A percentile compares a stretch with the other conserved stretches of the same genome.
Evolutionary conservation across 2,797 vertebrate genomes (phyloP).

Genomic region (Siniperca obscura): DNA sequence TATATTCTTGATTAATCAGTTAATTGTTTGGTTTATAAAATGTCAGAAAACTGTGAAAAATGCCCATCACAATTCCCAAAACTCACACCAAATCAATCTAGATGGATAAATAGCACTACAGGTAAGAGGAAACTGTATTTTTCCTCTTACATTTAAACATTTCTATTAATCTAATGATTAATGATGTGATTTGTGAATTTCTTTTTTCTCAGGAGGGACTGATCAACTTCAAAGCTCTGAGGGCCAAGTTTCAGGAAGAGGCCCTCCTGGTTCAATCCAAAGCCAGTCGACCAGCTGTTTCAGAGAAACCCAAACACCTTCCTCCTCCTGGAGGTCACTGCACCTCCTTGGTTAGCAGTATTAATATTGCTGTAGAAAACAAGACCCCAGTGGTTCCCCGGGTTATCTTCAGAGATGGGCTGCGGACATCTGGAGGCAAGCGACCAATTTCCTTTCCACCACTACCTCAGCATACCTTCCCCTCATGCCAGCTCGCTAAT

Average conservation of each 20-base stretch:
- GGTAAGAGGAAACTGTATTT: too few relatives aligned
- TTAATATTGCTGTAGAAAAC: constrained; percentile 57
- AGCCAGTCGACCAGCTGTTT: constrained; percentile 74
- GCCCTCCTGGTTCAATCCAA: constrained; percentile 67
- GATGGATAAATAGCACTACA: too few relatives aligned
- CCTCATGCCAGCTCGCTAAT: constrained; percentile 32
- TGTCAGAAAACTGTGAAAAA: too few relatives aligned
- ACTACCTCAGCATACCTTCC: constrained; percentile 48
- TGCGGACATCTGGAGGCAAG: constrained; percentile 62
- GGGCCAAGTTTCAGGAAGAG: constrained; percentile 92
- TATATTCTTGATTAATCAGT: neutral
- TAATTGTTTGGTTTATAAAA: neutral
- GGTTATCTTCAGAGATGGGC: constrained; percentile 73
- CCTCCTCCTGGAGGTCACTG: constrained; percentile 64
- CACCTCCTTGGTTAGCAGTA: constrained; percentile 46
- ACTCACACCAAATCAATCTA: too few relatives aligned
- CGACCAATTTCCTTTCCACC: constrained; percentile 73
- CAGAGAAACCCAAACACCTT: constrained; percentile 82
- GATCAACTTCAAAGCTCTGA: constrained; percentile 89
- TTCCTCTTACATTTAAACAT: too few relatives aligned
- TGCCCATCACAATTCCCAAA: neutral
- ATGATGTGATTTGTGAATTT: neutral
- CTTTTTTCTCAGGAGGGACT: constrained; percentile 81
- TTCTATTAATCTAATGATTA: neutral
- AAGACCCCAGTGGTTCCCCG: constrained; percentile 46